Conservation (phyloP, 2,113 vertebrate genomes). For the Odocoileus hemionus region DNA sequence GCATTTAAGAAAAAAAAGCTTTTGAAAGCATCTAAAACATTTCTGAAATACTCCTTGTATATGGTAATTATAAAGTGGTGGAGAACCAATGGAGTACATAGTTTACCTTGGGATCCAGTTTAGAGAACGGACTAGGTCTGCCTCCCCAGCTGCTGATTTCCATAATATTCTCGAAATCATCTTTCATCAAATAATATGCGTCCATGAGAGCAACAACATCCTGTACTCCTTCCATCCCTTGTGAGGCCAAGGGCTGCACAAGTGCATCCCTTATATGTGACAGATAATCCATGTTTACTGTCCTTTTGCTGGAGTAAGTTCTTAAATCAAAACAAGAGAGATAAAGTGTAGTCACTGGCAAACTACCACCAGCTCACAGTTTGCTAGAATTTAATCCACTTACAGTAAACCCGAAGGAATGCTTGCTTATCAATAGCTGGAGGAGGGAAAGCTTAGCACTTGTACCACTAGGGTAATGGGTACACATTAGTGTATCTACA, state of each 20-base stretch:
- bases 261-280: constrained; percentile 86
- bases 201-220: constrained; percentile 89
- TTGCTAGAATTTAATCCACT: background rate
- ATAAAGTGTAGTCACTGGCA: background rate
- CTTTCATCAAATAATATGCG: constrained; percentile 91
- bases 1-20: background rate
- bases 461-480: background rate
- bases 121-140: constrained; percentile 90
- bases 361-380: background rate
- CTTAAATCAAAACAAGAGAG: constrained; percentile 76
- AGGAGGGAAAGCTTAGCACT: background rate
- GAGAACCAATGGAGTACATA: background rate
- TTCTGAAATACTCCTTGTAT: background rate
- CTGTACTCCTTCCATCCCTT: constrained; percentile 86
- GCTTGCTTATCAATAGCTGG: background rate
- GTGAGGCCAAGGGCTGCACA: constrained; percentile 84
- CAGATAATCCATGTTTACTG: constrained; percentile 93
- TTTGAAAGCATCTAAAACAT: background rate
- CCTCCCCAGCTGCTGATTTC: constrained; percentile 92
- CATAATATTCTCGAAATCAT: constrained; percentile 96
- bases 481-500: background rate
- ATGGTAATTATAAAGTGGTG: background rate
- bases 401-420: background rate
- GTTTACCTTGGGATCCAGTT: constrained; percentile 94
- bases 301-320: constrained; percentile 88